phyloP scores from a whole-genome alignment of 2,113 vertebrate species.

The Sarotherodon lohbergeri region DNA sequence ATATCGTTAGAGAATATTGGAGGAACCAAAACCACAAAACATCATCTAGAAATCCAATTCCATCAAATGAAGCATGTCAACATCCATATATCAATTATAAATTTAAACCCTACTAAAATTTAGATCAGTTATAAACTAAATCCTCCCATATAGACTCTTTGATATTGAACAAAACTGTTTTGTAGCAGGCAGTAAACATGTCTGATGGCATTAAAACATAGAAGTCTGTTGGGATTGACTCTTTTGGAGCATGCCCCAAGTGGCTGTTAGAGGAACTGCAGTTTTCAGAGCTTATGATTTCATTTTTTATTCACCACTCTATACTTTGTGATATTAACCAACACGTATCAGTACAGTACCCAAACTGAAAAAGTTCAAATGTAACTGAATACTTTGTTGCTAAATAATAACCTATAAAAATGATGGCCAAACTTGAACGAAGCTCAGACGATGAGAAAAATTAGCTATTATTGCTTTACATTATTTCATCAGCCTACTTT shows the following conservation, averaged over 20 bases:
- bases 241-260: background rate
- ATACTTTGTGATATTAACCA: background rate
- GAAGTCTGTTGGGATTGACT: too few relatives aligned
- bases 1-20: background rate
- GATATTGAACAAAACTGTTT: background rate
- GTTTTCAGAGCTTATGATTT: rapidly evolving
- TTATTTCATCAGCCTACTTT: background rate
- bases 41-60: background rate
- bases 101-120: background rate
- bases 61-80: background rate
- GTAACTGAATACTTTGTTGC: background rate
- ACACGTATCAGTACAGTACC: background rate
- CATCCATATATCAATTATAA: background rate
- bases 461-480: background rate
- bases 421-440: background rate
- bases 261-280: rapidly evolving
- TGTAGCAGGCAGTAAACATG: background rate
- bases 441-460: background rate
- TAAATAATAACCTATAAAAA: background rate
- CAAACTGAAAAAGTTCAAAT: background rate
- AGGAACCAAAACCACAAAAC: background rate
- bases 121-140: background rate
- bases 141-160: background rate
- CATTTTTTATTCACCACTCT: rapidly evolving
- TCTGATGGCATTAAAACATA: background rate